Evolutionary conservation across 2,888 invertebrate genomes (phyloP).

Genomic region (Trichacis sp.): DNA sequence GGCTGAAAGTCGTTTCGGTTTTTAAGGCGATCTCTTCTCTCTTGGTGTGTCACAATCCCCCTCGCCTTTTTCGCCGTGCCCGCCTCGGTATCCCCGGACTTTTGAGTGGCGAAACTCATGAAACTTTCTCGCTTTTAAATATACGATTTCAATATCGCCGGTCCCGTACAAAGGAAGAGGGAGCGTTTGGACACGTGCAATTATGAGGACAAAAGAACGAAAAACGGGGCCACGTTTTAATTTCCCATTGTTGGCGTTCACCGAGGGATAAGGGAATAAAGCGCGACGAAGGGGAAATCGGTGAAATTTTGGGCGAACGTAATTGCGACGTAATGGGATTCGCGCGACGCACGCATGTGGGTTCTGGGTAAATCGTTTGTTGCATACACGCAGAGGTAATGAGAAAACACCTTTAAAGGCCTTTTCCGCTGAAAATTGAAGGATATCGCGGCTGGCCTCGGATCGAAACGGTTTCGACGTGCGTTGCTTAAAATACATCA

Average conservation of each 20-base stretch:
- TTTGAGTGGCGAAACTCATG: constrained; percentile 49
- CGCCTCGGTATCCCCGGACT: constrained; percentile 30
- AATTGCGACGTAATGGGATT: too few species aligned
- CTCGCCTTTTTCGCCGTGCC: constrained; percentile 31
- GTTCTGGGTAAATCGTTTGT: constrained; percentile 3
- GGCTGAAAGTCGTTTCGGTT: constrained; percentile 7
- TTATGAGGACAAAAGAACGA: constrained; percentile 2
- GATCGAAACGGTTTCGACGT: constrained; percentile 49
- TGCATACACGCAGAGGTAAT: constrained; percentile 11
- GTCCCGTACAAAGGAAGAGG: constrained; percentile 27
- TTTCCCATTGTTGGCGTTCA: not conserved
- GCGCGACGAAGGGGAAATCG: too few species aligned
- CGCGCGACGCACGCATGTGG: not conserved
- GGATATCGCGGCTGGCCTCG: constrained; percentile 52
- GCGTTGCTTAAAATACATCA: constrained; percentile 49
- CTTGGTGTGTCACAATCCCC: constrained; percentile 43
- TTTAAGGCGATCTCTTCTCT: constrained; percentile 12
- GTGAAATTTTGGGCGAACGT: constrained; percentile 16
- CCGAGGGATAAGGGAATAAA: too few species aligned
- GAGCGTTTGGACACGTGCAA: constrained; percentile 2
- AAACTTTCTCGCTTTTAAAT: constrained; percentile 54
- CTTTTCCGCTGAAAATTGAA: constrained; percentile 57
- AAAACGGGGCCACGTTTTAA: constrained; percentile 6
- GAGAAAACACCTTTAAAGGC: constrained; percentile 49
- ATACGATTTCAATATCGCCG: constrained; percentile 33